Evolutionary conservation across 2,797 vertebrate genomes (phyloP).

Genomic region (Spea hammondii): DNA sequence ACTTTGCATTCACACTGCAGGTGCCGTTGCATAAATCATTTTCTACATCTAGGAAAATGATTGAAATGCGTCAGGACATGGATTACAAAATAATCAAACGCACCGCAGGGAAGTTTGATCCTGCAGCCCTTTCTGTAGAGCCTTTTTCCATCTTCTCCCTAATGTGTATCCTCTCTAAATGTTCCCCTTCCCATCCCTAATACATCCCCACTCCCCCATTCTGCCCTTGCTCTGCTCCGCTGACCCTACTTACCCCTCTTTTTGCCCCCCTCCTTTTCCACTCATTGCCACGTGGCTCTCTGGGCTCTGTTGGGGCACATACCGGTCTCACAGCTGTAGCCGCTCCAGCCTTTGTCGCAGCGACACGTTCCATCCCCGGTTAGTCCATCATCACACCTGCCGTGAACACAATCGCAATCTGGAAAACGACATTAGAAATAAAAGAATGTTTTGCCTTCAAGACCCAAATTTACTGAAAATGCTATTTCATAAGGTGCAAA

Average conservation of each 20-base stretch:
- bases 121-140: too few species aligned
- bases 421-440: slow-evolving; percentile 11
- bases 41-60: slow-evolving; percentile 71
- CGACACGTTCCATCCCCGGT: slow-evolving; percentile 80
- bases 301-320: slow-evolving; percentile 45
- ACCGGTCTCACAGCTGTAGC: slow-evolving; percentile 79
- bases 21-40: slow-evolving; percentile 76
- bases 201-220: too few species aligned
- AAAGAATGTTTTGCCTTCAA: not conserved
- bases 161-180: too few species aligned
- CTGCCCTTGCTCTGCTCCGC: too few species aligned
- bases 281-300: too few species aligned
- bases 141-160: too few species aligned
- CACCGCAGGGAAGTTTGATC: too few species aligned
- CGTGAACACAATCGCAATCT: slow-evolving; percentile 85
- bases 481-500: too few species aligned
- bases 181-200: too few species aligned
- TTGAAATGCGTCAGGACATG: not conserved
- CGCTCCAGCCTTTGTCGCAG: slow-evolving; percentile 89
- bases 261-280: too few species aligned
- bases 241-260: too few species aligned
- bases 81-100: not conserved
- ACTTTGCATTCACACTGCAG: slow-evolving; percentile 85
- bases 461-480: not conserved
- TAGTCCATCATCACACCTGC: slow-evolving; percentile 85